Conservation (phyloP, 1,140 invertebrate genomes). For the Augochlora pura region DNA sequence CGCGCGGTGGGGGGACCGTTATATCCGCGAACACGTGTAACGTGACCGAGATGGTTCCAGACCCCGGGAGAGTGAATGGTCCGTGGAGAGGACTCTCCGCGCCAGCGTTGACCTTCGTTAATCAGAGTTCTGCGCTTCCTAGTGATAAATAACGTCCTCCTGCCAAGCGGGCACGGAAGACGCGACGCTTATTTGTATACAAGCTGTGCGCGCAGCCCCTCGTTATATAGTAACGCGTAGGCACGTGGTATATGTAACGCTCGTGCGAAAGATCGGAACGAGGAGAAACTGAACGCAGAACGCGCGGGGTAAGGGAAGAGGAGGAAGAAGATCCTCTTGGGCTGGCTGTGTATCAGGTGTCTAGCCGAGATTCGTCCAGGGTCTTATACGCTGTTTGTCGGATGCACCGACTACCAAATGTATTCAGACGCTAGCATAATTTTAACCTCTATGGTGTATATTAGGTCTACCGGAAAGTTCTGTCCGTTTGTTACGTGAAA, state of each 20-base stretch:
- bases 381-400: too few species aligned
- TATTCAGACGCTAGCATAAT: too few species aligned
- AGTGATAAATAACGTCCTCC: slow-evolving; percentile 70
- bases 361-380: not conserved
- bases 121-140: slow-evolving; percentile 68
- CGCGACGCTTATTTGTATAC: slow-evolving; percentile 69
- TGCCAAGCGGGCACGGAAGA: slow-evolving; percentile 63
- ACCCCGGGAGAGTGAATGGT: slow-evolving; percentile 39
- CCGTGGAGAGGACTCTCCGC: slow-evolving; percentile 47
- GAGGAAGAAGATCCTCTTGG: slow-evolving; percentile 1
- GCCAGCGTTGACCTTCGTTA: slow-evolving; percentile 69
- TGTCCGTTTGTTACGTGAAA: too few species aligned
- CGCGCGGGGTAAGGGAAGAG: not conserved
- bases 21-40: slow-evolving; percentile 23
- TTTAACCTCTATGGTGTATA: too few species aligned
- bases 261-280: not conserved
- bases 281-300: slow-evolving; percentile 10
- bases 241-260: slow-evolving; percentile 43
- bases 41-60: slow-evolving; percentile 22
- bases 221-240: slow-evolving; percentile 53
- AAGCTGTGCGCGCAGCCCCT: slow-evolving; percentile 47
- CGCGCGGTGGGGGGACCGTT: slow-evolving; percentile 11
- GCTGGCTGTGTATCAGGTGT: not conserved
- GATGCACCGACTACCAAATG: too few species aligned
- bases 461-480: too few species aligned